phyloP scores from a whole-genome alignment of 2,113 vertebrate genomes.

The Calyptomena viridis region DNA sequence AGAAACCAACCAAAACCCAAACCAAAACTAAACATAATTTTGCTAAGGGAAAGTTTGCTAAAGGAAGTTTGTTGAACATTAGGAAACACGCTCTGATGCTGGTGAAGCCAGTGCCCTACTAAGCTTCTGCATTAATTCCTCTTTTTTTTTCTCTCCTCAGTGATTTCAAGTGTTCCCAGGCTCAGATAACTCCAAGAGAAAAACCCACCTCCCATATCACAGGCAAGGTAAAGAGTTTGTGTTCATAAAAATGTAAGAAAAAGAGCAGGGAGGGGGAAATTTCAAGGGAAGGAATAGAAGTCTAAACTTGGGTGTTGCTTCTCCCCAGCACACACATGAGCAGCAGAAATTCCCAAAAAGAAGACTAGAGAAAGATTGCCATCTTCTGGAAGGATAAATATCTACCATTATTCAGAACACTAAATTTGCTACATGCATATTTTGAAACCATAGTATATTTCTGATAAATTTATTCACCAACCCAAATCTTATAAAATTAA shows the following conservation, averaged over 20 bases:
- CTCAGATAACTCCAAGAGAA: neutral
- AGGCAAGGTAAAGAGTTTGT: neutral
- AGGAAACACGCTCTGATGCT: neutral
- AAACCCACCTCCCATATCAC: neutral
- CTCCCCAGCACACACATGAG: neutral
- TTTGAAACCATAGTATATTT: neutral
- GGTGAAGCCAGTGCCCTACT: neutral
- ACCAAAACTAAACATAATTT: neutral
- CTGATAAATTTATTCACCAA: neutral
- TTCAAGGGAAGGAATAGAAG: neutral
- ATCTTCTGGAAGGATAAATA: conserved; percentile 66
- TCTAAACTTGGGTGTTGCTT: neutral
- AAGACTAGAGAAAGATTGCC: conserved; percentile 49
- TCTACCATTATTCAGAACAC: neutral
- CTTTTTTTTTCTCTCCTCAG: neutral
- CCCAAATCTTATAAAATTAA: neutral
- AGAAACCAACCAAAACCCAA: neutral
- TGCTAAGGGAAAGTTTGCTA: neutral
- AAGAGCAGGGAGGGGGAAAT: neutral
- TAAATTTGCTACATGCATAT: neutral
- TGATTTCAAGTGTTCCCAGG: neutral
- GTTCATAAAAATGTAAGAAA: neutral
- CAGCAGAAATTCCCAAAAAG: neutral
- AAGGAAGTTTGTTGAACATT: neutral
- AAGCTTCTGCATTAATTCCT: neutral